Conservation (phyloP, 1,140 invertebrate species). For the Bombus picipes region DNA sequence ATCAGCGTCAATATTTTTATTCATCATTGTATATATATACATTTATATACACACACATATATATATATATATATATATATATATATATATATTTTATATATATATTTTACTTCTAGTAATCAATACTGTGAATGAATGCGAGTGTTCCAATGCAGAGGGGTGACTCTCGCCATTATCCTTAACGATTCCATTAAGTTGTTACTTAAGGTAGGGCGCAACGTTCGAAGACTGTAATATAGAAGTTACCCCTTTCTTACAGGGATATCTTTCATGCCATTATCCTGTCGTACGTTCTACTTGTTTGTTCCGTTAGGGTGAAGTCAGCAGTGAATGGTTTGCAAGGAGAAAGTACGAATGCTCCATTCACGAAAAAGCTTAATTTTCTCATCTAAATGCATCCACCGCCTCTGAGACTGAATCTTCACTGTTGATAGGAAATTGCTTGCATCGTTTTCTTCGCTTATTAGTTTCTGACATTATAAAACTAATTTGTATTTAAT, state of each 20-base stretch:
- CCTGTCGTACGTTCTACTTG: constrained; percentile 18
- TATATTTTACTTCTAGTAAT: no score
- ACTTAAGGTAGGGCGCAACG: not conserved
- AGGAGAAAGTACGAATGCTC: not conserved
- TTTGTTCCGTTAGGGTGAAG: not conserved
- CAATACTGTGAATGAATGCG: constrained; percentile 13
- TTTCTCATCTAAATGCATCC: constrained; percentile 77
- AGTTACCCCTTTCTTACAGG: not conserved
- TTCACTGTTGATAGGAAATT: constrained; percentile 58
- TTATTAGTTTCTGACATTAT: constrained; percentile 74
- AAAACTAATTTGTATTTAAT: constrained; percentile 75
- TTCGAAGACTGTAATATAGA: constrained; percentile 23
- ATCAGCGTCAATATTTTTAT: not conserved
- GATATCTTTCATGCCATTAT: constrained; percentile 38
- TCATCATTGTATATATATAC: no score
- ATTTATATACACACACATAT: no score
- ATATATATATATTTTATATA: no score
- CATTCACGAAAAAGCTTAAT: constrained; percentile 74
- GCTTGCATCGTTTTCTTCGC: constrained; percentile 40
- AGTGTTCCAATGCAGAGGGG: not conserved
- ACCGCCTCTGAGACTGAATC: constrained; percentile 63
- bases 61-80: no score
- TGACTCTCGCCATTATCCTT: constrained; percentile 49
- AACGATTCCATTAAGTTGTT: constrained; percentile 59
- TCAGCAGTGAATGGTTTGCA: not conserved